Percentiles rank a stretch among this genome's conserved stretches.
Evolutionary conservation across 2,888 invertebrate species (phyloP).

Genomic region (Lycia hirtaria): DNA sequence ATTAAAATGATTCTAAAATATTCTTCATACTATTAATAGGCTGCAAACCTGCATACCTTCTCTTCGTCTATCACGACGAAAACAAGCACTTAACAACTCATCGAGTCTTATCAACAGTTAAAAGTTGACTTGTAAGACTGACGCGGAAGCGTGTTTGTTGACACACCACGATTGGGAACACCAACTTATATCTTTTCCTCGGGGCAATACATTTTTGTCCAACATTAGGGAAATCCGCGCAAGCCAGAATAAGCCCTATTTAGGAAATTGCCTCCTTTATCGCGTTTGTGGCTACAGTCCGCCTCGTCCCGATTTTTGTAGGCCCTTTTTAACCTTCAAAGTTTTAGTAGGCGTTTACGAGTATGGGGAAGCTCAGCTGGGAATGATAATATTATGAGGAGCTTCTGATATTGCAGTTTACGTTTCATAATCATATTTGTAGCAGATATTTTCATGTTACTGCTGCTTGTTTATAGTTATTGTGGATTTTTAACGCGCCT

Average conservation of each 20-base stretch:
- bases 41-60: too few relatives aligned
- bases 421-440: conserved; percentile 6
- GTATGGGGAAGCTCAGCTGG: conserved; percentile 25
- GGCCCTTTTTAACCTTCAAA: conserved; percentile 55
- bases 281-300: conserved; percentile 67
- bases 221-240: conserved; percentile 78
- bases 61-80: not conserved
- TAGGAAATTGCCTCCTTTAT: conserved; percentile 79
- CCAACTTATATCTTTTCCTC: conserved; percentile 42
- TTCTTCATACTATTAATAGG: too few relatives aligned
- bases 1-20: too few relatives aligned
- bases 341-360: conserved; percentile 54
- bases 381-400: conserved; percentile 25
- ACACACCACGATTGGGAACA: conserved; percentile 29
- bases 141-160: conserved; percentile 37
- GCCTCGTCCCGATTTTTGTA: conserved; percentile 53
- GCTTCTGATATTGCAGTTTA: conserved; percentile 8
- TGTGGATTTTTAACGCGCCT: too few relatives aligned
- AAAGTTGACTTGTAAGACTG: conserved; percentile 31
- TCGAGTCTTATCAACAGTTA: conserved; percentile 29
- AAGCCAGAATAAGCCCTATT: conserved; percentile 64
- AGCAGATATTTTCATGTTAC: not conserved
- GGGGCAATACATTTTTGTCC: conserved; percentile 75
- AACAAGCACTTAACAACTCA: conserved; percentile 21
- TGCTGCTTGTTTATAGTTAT: not conserved